These are phyloP conservation scores for Thereva nobilitata DNA, from an alignment of 2,888 invertebrate genomes.

Conservation along the genomic window DNA sequence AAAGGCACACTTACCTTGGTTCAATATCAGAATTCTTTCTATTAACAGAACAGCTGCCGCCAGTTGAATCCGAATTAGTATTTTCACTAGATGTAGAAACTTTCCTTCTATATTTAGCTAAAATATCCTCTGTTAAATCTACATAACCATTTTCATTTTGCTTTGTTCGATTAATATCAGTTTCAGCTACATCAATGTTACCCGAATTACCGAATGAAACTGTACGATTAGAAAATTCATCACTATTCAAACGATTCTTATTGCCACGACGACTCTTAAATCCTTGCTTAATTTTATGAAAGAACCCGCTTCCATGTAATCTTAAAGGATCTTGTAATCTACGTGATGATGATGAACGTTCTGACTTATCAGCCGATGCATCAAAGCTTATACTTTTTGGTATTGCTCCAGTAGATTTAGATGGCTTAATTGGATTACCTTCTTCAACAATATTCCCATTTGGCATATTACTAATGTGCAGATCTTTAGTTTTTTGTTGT, in stretches of 20 bases:
- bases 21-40: constrained; percentile 53
- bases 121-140: constrained; percentile 88
- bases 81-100: constrained; percentile 63
- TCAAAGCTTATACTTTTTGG: constrained; percentile 92
- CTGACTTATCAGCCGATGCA: constrained; percentile 81
- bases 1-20: constrained; percentile 57
- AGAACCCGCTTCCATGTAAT: constrained; percentile 65
- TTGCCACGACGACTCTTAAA: constrained; percentile 68
- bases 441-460: constrained; percentile 29
- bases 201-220: constrained; percentile 52
- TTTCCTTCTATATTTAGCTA: constrained; percentile 87
- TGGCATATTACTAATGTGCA: constrained; percentile 49
- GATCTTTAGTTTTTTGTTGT: constrained; percentile 49
- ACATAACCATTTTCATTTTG: constrained; percentile 49
- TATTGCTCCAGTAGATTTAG: constrained; percentile 78
- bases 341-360: constrained; percentile 58
- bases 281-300: constrained; percentile 73
- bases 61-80: constrained; percentile 57
- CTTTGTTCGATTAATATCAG: constrained; percentile 27
- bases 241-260: constrained; percentile 45
- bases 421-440: constrained; percentile 53
- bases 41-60: constrained; percentile 49
- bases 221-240: constrained; percentile 46
- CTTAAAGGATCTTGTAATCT: constrained; percentile 51
- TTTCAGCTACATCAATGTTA: constrained; percentile 39